These are phyloP conservation scores for Emmelina monodactyla DNA, from an alignment of 2,888 invertebrate genomes.

Conservation along the genomic window DNA sequence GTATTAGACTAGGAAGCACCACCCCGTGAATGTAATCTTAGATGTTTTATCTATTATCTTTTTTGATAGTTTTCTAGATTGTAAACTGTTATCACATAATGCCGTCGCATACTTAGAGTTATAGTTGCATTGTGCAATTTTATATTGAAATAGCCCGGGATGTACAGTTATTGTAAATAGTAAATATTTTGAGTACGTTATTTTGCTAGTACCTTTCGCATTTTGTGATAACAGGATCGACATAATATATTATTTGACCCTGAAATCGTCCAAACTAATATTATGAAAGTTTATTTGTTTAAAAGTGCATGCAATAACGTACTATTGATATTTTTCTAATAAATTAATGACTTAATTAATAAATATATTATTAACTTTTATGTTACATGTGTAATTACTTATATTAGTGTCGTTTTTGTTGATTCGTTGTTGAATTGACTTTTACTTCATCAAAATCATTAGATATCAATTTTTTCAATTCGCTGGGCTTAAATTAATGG, in stretches of 20 bases:
- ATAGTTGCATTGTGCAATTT: neutral
- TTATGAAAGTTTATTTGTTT: conserved; percentile 39
- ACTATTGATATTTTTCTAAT: conserved; percentile 55
- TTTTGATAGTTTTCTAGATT: neutral
- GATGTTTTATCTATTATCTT: conserved; percentile 14
- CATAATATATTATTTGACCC: conserved; percentile 19
- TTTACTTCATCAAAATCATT: too few species aligned
- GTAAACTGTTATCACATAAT: neutral
- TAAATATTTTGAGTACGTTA: neutral
- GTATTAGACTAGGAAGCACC: conserved; percentile 21
- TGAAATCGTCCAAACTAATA: conserved; percentile 42
- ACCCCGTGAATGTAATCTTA: conserved; percentile 26
- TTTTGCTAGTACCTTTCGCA: neutral
- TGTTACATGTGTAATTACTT: too few species aligned
- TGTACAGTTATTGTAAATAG: conserved; percentile 4
- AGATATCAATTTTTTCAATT: too few species aligned
- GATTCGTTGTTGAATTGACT: too few species aligned
- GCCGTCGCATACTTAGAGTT: conserved; percentile 5
- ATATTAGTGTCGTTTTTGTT: too few species aligned
- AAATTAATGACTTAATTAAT: conserved; percentile 33
- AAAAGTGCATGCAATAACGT: conserved; percentile 56
- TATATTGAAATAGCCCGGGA: conserved; percentile 5
- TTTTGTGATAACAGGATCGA: neutral
- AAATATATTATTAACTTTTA: conserved; percentile 38
- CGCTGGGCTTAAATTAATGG: too few species aligned